Evolutionary conservation across 2,888 invertebrate species (phyloP), one percentile per base, ranked within the genome.

Genomic region (Spatulosminthurus flaviceps): DNA sequence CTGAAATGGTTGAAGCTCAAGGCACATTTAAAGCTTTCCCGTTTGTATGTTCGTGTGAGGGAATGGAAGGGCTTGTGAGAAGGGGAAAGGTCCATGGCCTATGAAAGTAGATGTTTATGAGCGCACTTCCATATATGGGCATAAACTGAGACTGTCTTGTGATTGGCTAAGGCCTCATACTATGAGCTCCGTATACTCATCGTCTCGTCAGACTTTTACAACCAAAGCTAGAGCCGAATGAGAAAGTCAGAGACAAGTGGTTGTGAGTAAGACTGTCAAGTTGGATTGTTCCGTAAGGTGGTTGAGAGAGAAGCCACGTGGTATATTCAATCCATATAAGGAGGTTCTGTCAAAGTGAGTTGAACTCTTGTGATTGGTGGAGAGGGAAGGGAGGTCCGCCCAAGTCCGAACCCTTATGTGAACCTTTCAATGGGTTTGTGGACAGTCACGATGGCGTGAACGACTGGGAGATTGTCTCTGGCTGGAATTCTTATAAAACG

Each of bases 401-500:
- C 51, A 7, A 7, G 34, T 7, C 5, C 34, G 34, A 9, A 34
- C 5, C 34, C 34, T 9, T 9, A 34, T 34, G 34, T 9, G 5
- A 34, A 9, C n/a, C n/a, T 41, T 13, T 13, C 41, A 41, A 9
- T 41, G 41, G 41, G 13, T 41, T 41, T 41, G 22, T 9, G 64
- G 22, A 22, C 64, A 13, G 51, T 51, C 7, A 13, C 19, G 51
- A 16, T 2, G 13, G 21, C 64, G 26, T 60, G 4, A 64, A 2
- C 5, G 26, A 64, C 26, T 7, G 19, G 13, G 22, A 22, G 1
- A 22, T 64, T 64, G 9, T 42, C 22, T 43, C 41, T 42, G n/a
- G 22, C 43, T 7, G 72, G 43, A 43, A 42, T 29, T 43, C 43
- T 72, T 43, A 72, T 72, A 72, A 72, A 72, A 43, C 42, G 24